Evolutionary conservation across 2,888 invertebrate species (phyloP).

Genomic region (Drosophila kuntzei): DNA sequence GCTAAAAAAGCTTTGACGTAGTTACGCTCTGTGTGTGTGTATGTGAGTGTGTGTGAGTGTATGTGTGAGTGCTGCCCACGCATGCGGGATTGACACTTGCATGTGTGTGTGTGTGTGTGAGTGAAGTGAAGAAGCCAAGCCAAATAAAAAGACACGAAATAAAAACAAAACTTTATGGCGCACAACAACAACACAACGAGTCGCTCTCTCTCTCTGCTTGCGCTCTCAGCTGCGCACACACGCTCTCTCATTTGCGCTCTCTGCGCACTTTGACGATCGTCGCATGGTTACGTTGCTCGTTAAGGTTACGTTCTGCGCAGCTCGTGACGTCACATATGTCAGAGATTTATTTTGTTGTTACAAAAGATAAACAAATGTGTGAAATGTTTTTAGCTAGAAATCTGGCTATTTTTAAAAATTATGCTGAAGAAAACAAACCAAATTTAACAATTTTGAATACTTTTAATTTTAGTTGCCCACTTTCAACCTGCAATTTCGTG

Average conservation of each 20-base stretch:
- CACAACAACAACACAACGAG: constrained; percentile 45
- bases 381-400: no score
- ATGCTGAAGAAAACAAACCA: no score
- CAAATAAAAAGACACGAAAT: constrained; percentile 63
- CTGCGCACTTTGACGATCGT: constrained; percentile 22
- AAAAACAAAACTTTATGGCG: constrained; percentile 66
- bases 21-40: neutral
- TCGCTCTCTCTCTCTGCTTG: constrained; percentile 5
- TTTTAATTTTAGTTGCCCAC: no score
- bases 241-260: constrained; percentile 4
- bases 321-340: constrained; percentile 33
- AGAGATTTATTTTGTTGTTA: no score
- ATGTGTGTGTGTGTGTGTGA: constrained; percentile 28
- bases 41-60: constrained; percentile 2
- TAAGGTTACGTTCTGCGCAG: constrained; percentile 19
- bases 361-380: no score
- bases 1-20: constrained; percentile 51
- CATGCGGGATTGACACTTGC: constrained; percentile 39
- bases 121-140: constrained; percentile 63
- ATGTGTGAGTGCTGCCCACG: constrained; percentile 52
- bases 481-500: no score
- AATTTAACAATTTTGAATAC: no score
- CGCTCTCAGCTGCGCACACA: neutral
- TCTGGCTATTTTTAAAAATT: no score
- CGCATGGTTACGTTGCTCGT: neutral